Conservation (phyloP, 2,113 vertebrate species). For the Daboia siamensis region DNA sequence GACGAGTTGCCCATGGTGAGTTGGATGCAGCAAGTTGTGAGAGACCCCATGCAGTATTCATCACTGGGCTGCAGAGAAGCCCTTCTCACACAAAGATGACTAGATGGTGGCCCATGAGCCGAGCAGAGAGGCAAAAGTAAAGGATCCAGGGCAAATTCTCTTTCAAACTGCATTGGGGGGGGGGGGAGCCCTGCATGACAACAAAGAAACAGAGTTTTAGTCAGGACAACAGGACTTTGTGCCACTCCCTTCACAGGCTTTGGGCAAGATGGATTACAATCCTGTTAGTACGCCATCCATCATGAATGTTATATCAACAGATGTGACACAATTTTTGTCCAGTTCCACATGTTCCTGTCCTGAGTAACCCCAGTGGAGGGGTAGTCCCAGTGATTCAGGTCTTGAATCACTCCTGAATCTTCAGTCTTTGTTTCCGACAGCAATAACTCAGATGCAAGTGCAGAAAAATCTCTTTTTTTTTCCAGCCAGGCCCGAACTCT, state of each 20-base stretch:
- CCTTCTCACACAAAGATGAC: neutral
- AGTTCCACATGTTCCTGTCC: neutral
- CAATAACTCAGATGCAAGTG: neutral
- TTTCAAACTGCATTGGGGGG: neutral
- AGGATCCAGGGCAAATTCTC: neutral
- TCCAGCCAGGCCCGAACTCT: neutral
- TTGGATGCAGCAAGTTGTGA: no score
- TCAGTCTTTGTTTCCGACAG: neutral
- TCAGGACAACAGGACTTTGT: neutral
- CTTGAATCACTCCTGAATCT: neutral
- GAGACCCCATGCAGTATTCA: neutral
- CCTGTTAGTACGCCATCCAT: neutral
- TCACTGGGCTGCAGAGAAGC: neutral
- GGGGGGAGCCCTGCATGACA: neutral
- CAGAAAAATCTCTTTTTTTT: neutral
- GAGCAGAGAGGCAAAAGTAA: rapidly evolving
- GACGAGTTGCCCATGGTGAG: no score
- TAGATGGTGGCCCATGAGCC: neutral
- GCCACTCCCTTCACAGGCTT: neutral
- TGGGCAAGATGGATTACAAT: neutral
- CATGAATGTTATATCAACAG: neutral
- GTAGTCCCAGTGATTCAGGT: neutral
- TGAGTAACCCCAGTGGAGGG: neutral
- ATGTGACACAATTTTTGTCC: neutral
- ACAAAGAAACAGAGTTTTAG: neutral